Evolutionary conservation across 2,113 vertebrate species (phyloP).

Genomic region (Vireo altiloquus): DNA sequence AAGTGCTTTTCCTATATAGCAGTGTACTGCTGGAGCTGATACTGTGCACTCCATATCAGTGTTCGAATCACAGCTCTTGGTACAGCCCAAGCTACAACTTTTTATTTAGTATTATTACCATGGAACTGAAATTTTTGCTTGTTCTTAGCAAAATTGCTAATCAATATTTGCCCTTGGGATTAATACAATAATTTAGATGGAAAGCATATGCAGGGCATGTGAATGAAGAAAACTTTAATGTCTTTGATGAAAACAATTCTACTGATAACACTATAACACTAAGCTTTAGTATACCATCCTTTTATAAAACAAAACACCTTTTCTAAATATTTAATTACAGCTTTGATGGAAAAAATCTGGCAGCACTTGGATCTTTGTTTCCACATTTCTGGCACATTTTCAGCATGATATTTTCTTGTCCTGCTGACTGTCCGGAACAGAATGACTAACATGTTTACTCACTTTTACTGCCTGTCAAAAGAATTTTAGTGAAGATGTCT

Average conservation of each 20-base stretch:
- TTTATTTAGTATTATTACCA: background rate
- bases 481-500: constrained; percentile 43
- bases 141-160: background rate
- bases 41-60: background rate
- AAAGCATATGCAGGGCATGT: background rate
- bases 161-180: background rate
- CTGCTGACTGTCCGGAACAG: background rate
- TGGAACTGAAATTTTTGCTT: background rate
- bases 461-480: constrained; percentile 68
- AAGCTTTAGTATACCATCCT: background rate
- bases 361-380: background rate
- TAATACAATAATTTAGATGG: background rate
- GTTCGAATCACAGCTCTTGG: background rate
- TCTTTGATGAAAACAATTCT: background rate
- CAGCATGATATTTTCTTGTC: background rate
- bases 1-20: background rate
- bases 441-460: background rate
- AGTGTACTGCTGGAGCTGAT: background rate
- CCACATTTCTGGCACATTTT: background rate
- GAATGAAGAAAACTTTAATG: background rate
- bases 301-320: background rate
- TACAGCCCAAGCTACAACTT: background rate
- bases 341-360: background rate
- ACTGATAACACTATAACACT: background rate
- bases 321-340: background rate